These are phyloP conservation scores for Cydia pomonella DNA, from an alignment of 1,140 invertebrate genomes.

Conservation along the genomic window DNA sequence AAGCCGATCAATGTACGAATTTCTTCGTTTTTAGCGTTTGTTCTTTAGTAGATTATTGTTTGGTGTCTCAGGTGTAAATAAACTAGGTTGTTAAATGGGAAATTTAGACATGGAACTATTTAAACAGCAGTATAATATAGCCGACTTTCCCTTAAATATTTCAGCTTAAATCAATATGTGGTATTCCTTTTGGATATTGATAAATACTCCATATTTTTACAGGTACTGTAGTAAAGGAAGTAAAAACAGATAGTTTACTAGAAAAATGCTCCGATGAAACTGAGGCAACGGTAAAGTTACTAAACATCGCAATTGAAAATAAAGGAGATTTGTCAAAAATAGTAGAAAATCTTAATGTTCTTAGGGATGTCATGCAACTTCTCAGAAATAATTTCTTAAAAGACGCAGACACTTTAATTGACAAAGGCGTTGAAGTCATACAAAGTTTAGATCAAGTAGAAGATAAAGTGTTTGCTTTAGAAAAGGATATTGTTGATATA, in stretches of 20 bases:
- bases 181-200: background rate
- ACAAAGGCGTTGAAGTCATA: slow-evolving; percentile 60
- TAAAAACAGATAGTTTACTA: slow-evolving; percentile 46
- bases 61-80: too few relatives aligned
- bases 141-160: too few relatives aligned
- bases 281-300: slow-evolving; percentile 56
- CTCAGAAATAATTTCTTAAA: slow-evolving; percentile 51
- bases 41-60: too few relatives aligned
- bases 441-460: slow-evolving; percentile 63
- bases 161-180: too few relatives aligned
- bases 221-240: slow-evolving; percentile 38
- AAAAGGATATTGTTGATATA: slow-evolving; percentile 57
- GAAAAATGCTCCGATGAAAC: slow-evolving; percentile 60
- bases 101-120: too few relatives aligned
- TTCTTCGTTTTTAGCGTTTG: too few relatives aligned
- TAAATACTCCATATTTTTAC: slow-evolving; percentile 31
- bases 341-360: slow-evolving; percentile 49
- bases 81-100: too few relatives aligned
- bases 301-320: slow-evolving; percentile 50
- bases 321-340: slow-evolving; percentile 48
- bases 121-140: too few relatives aligned
- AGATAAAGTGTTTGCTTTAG: slow-evolving; percentile 64
- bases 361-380: slow-evolving; percentile 59
- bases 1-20: too few relatives aligned
- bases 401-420: slow-evolving; percentile 58